These are phyloP conservation scores for Drosophila baimaii DNA, from an alignment of 1,140 invertebrate species.

Conservation along the genomic window DNA sequence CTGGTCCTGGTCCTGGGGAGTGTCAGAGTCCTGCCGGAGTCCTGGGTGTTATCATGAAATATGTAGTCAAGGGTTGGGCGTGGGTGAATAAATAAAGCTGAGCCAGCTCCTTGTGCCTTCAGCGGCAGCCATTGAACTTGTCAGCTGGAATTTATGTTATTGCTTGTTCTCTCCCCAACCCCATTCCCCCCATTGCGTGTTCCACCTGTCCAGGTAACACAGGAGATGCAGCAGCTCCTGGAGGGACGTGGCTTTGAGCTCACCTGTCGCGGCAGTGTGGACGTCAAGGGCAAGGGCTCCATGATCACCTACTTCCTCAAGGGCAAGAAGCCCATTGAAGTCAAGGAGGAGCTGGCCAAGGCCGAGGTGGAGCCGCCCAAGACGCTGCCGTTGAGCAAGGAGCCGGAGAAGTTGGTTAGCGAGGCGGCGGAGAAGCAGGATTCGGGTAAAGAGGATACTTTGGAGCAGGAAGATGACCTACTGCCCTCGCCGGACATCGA, in stretches of 20 bases:
- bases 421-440: neutral
- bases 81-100: constrained; percentile 48
- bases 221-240: constrained; percentile 93
- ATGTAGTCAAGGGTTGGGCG: constrained; percentile 53
- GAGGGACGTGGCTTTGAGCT: constrained; percentile 90
- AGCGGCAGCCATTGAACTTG: constrained; percentile 69
- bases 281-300: constrained; percentile 97
- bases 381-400: constrained; percentile 19
- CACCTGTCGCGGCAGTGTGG: constrained; percentile 91
- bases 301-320: constrained; percentile 96
- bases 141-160: constrained; percentile 76
- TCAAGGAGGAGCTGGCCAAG: constrained; percentile 43
- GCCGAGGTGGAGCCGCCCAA: constrained; percentile 24
- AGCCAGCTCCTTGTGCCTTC: constrained; percentile 29
- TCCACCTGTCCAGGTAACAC: constrained; percentile 88
- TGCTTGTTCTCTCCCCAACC: constrained; percentile 11
- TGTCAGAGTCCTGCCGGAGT: neutral
- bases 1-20: too few species aligned
- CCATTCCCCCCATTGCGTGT: constrained; percentile 15
- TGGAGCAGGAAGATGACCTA: constrained; percentile 52
- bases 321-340: constrained; percentile 85
- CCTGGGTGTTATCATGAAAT: constrained; percentile 71
- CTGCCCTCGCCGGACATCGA: constrained; percentile 74
- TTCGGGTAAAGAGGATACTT: neutral
- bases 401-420: constrained; percentile 3